A percentile compares a stretch with the other conserved stretches of the same genome.
Conservation (phyloP, 1,140 invertebrate genomes). For the Gryllus bimaculatus region DNA sequence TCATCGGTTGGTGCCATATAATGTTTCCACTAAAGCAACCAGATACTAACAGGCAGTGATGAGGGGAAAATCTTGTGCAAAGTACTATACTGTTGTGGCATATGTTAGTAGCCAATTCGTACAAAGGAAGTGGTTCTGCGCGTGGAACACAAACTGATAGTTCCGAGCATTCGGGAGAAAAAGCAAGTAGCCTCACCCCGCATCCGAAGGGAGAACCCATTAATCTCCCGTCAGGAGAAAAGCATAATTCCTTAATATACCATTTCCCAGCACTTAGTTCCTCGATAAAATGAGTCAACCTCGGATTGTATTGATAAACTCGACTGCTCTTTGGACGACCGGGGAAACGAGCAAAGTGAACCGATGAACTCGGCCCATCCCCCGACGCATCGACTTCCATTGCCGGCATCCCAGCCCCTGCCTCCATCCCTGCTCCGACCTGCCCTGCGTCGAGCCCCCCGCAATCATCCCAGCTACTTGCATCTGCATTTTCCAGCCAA, state of each 20-base stretch:
- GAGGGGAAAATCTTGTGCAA: constrained; percentile 82
- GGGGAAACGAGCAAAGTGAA: background rate
- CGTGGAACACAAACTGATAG: constrained; percentile 56
- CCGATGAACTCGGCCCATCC: too few species aligned
- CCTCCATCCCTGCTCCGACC: too few species aligned
- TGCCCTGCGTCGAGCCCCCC: too few species aligned
- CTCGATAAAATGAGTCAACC: constrained; percentile 74
- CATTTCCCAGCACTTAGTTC: constrained; percentile 84
- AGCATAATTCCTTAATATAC: constrained; percentile 79
- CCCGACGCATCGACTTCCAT: too few species aligned
- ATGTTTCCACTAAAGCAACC: constrained; percentile 81
- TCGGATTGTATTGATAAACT: constrained; percentile 58
- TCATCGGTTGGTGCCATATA: constrained; percentile 73
- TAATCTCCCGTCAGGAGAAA: constrained; percentile 76
- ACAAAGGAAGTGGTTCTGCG: constrained; percentile 38
- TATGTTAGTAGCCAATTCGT: constrained; percentile 56
- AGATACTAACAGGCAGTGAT: constrained; percentile 72
- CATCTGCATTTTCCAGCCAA: too few species aligned
- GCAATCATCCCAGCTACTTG: too few species aligned
- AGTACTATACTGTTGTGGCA: constrained; percentile 78
- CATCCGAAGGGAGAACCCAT: constrained; percentile 82
- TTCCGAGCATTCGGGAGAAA: constrained; percentile 68
- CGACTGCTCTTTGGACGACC: background rate
- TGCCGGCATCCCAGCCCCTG: too few species aligned
- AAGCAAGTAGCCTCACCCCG: constrained; percentile 71